A percentile compares a stretch with the other conserved stretches of the same genome.
These are phyloP conservation scores for Mustela nigripes DNA, from an alignment of 2,113 vertebrate species.

Conservation along the genomic window DNA sequence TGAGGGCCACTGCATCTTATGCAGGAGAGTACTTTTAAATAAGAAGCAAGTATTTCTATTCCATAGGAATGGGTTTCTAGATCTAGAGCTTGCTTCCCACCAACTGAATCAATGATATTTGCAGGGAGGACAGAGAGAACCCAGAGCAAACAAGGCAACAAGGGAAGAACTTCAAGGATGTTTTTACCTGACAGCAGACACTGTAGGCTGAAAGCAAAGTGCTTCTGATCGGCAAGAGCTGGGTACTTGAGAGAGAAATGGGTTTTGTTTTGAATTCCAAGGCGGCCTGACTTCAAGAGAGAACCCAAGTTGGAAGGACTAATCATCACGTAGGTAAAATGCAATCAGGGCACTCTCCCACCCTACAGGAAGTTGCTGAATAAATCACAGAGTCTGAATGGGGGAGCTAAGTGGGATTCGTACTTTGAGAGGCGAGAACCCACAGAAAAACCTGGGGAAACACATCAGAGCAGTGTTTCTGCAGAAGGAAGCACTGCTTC, in stretches of 20 bases:
- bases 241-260: neutral
- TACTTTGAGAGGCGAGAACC: neutral
- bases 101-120: neutral
- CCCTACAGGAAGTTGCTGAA: neutral
- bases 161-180: neutral
- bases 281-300: neutral
- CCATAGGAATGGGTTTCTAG: neutral
- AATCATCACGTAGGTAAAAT: neutral
- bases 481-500: neutral
- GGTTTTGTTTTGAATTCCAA: neutral
- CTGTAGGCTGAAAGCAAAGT: neutral
- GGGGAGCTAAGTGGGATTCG: neutral
- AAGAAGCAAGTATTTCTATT: neutral
- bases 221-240: neutral
- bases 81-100: neutral
- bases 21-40: neutral
- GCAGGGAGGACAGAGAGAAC: neutral
- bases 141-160: neutral
- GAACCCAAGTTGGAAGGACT: neutral
- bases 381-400: neutral
- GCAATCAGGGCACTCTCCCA: neutral
- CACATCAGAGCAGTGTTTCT: neutral
- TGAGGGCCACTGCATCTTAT: neutral
- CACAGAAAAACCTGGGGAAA: neutral
- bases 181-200: constrained; percentile 17